Base-by-base conservation (phyloP, 2,888 invertebrate species). In the Agonopterix heracliana region DNA sequence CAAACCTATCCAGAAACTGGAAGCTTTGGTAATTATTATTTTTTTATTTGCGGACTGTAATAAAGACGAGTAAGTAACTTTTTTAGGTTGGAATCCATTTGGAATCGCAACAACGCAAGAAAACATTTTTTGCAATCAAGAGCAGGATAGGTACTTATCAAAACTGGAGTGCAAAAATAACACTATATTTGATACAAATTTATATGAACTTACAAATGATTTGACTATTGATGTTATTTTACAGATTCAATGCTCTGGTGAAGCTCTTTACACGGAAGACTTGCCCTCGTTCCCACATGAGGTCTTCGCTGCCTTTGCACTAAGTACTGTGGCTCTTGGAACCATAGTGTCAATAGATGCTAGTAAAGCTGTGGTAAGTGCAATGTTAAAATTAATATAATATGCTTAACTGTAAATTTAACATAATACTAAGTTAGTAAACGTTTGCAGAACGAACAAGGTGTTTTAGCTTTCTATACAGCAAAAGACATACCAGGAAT, bases 251-350 rank as follows among this genome's bases (percentile, higher is more conserved):
- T 90, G 90, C 54, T 88, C 92, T 46, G 94, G 94, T 0, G 93
- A 94, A 71, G 93, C 92, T 1, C 79, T 89, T 54, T 94, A 91
- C 64, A 78, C 90, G 1, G 91, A 92, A 60, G 94, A 94, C 62
- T 68, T 91, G 34, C 90, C 90, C 1, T 68, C 81, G 0, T 64
- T 81, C 0, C 84, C 88, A 0, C 88, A 91, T 58, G 92, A 94
- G 74, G 89, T 94, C 2, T 91, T 88, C 68, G 93, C 90, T 34
- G 90, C 91, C 1, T 91, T 94, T 52, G 92, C 93, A 1, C 65
- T 90, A 0, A 75, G 79, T 11, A 76, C 71, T 9, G 70, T 89
- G 51, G 64, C 90, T 44, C 69, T 74, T 48, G 93, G 92, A 2
- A 85, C 76, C 34, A 85, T 94, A 13, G 76, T 79, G 2, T 77